Percentiles rank a stretch among this genome's conserved stretches.
Conservation (phyloP, 2,113 vertebrate species). For the Microtus pennsylvanicus region DNA sequence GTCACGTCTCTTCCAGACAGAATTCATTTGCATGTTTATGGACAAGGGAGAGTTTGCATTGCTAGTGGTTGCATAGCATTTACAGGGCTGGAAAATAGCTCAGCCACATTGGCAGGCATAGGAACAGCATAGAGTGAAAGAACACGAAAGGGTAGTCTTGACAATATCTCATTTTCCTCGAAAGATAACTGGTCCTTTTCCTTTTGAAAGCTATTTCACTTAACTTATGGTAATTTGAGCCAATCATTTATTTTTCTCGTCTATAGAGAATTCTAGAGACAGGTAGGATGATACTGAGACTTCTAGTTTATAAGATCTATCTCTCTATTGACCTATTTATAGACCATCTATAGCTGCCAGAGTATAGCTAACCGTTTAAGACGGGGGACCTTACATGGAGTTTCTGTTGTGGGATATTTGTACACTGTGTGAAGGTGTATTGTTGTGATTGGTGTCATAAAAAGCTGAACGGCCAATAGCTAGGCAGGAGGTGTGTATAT, state of each 20-base stretch:
- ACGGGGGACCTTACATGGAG: not conserved
- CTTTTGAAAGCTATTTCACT: not conserved
- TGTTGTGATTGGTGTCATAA: not conserved
- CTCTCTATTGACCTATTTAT: not conserved
- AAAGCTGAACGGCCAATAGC: not conserved
- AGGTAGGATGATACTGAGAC: not conserved
- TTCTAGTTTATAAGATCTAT: not conserved
- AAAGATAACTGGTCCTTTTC: conserved; percentile 30
- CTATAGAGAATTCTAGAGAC: not conserved
- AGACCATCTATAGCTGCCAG: not conserved
- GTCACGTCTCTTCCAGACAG: conserved; percentile 34
- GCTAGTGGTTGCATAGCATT: conserved; percentile 45
- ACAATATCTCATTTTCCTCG: conserved; percentile 9
- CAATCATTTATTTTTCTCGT: conserved; percentile 37
- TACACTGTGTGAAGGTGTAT: not conserved
- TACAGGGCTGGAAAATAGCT: conserved; percentile 47
- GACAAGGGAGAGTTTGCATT: conserved; percentile 60
- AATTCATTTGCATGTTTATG: conserved; percentile 71
- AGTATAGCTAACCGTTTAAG: not conserved
- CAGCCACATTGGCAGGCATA: not conserved
- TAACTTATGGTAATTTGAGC: not conserved
- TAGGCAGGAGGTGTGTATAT: not conserved
- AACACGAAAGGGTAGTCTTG: not conserved
- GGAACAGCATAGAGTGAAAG: not conserved
- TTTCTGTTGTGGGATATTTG: not conserved